Evolutionary conservation across 2,888 invertebrate species (phyloP).

Genomic region (Temnothorax ravouxi): DNA sequence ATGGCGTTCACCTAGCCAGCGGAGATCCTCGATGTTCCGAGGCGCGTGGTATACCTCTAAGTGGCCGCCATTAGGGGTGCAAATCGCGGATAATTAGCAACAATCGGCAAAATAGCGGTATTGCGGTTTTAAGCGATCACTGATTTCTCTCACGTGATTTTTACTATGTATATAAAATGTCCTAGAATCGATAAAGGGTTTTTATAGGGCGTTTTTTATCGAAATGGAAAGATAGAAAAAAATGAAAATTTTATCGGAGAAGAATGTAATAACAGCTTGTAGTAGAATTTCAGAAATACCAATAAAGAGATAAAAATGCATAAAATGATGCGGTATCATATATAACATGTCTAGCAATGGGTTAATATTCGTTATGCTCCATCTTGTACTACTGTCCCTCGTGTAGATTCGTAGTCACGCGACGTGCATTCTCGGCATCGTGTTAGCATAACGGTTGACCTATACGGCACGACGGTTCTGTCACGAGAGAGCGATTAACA

Average conservation of each 20-base stretch:
- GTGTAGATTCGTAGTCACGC: constrained; percentile 51
- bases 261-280: neutral
- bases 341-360: neutral
- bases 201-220: neutral
- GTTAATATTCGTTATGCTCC: constrained; percentile 18
- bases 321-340: neutral
- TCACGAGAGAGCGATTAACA: constrained; percentile 78
- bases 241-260: neutral
- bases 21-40: constrained; percentile 59
- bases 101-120: constrained; percentile 17
- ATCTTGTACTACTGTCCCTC: constrained; percentile 1
- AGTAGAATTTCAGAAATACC: neutral
- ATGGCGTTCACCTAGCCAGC: constrained; percentile 41
- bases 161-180: neutral
- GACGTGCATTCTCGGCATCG: constrained; percentile 65
- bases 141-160: constrained; percentile 33
- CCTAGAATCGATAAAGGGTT: neutral
- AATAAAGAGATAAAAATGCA: neutral
- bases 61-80: constrained; percentile 28
- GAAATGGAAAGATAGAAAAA: neutral
- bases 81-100: constrained; percentile 46
- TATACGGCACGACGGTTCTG: constrained; percentile 53
- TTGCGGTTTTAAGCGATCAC: neutral
- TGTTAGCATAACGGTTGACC: constrained; percentile 73
- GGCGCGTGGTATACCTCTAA: constrained; percentile 15